phyloP scores from a whole-genome alignment of 2,888 invertebrate genomes.

The Ypsolopha scabrella region DNA sequence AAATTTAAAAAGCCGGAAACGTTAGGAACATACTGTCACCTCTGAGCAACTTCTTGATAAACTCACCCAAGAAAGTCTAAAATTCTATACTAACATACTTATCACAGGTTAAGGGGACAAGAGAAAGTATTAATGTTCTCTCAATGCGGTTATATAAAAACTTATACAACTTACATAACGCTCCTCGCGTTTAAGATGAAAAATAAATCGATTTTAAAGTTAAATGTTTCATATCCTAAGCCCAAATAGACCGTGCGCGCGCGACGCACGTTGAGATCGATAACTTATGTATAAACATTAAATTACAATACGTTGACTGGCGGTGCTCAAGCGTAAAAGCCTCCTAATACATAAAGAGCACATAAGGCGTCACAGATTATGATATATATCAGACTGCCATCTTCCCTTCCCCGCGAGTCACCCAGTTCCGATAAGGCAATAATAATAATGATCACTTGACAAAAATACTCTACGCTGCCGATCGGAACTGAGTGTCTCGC shows the following conservation, averaged over 20 bases:
- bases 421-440: not conserved
- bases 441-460: slow-evolving; percentile 1
- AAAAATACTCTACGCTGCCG: slow-evolving; percentile 3
- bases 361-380: slow-evolving; percentile 21
- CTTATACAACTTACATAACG: slow-evolving; percentile 51
- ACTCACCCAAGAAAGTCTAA: slow-evolving; percentile 52
- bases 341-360: slow-evolving; percentile 36
- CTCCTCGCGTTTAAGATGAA: not conserved
- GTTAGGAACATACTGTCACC: slow-evolving; percentile 3
- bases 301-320: slow-evolving; percentile 44
- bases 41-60: slow-evolving; percentile 36
- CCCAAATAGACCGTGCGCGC: slow-evolving; percentile 42
- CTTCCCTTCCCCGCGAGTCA: not conserved
- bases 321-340: slow-evolving; percentile 54
- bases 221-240: slow-evolving; percentile 19
- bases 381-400: not conserved
- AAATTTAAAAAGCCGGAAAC: slow-evolving; percentile 22
- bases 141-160: slow-evolving; percentile 38
- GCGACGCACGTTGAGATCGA: slow-evolving; percentile 60
- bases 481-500: not conserved
- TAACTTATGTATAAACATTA: slow-evolving; percentile 43
- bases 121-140: slow-evolving; percentile 67
- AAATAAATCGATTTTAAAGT: not conserved
- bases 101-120: slow-evolving; percentile 71
- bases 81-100: slow-evolving; percentile 64